Conservation (phyloP, 2,113 vertebrate species). For the Rhineura floridana region DNA sequence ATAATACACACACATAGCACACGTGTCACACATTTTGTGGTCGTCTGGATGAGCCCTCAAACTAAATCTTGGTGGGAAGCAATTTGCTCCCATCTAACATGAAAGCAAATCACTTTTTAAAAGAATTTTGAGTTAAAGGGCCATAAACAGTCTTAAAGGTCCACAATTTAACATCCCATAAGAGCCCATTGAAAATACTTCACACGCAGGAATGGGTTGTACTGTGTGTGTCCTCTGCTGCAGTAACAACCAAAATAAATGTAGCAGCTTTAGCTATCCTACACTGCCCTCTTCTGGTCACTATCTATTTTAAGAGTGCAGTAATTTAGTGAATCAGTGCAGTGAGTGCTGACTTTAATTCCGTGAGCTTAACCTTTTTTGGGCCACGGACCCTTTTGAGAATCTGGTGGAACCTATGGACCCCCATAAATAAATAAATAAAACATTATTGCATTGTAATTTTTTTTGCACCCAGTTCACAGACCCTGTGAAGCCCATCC, state of each 20-base stretch:
- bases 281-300: slow-evolving; percentile 14
- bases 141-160: not conserved
- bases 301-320: not conserved
- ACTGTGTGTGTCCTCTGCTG: not conserved
- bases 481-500: too few species aligned
- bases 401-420: too few species aligned
- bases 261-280: slow-evolving; percentile 1
- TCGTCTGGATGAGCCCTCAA: too few species aligned
- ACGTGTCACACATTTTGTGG: too few species aligned
- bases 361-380: too few species aligned
- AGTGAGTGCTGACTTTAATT: not conserved
- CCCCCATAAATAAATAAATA: too few species aligned
- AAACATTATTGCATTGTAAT: too few species aligned
- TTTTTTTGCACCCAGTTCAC: too few species aligned
- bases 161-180: not conserved
- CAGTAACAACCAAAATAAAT: not conserved
- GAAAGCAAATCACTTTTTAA: not conserved
- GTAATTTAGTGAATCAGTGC: not conserved
- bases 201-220: not conserved
- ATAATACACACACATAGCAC: too few species aligned
- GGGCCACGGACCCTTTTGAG: too few species aligned
- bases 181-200: not conserved
- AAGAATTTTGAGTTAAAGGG: not conserved
- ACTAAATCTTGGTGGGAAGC: too few species aligned
- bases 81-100: not conserved